These are phyloP conservation scores for Chrysotoxum bicinctum DNA, from an alignment of 2,888 invertebrate genomes.

Conservation along the genomic window DNA sequence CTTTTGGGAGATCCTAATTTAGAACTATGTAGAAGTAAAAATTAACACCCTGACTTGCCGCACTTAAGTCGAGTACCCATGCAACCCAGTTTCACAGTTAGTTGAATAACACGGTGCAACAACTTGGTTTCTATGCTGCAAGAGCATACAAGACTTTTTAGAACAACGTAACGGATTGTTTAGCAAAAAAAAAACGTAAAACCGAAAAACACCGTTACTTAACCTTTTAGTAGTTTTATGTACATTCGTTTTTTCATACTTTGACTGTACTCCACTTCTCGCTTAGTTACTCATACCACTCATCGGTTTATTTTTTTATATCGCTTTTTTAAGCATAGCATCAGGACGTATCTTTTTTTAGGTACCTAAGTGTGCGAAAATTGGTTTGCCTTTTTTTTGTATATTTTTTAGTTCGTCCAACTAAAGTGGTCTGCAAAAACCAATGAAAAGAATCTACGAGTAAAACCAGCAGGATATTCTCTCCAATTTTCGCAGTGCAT, in stretches of 20 bases:
- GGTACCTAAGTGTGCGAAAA: neutral
- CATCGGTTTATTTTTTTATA: neutral
- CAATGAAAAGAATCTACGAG: constrained; percentile 39
- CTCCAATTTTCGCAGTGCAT: neutral
- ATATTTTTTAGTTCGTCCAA: neutral
- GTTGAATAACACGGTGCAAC: constrained; percentile 38
- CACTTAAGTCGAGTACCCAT: neutral
- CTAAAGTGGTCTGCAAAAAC: constrained; percentile 47
- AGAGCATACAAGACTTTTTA: neutral
- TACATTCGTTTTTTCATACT: constrained; percentile 13
- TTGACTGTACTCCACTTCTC: neutral
- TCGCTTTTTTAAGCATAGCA: neutral
- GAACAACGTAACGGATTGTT: constrained; percentile 49
- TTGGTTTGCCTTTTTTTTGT: neutral
- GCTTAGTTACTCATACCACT: neutral
- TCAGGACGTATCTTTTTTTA: neutral
- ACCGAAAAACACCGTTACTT: constrained; percentile 18
- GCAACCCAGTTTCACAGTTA: constrained; percentile 46
- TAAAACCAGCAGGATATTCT: neutral
- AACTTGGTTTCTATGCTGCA: neutral
- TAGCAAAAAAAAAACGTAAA: neutral
- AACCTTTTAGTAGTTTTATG: constrained; percentile 57
- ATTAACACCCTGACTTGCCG: constrained; percentile 33
- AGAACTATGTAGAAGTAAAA: constrained; percentile 2
- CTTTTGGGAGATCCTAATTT: neutral